A percentile compares a stretch with the other conserved stretches of the same genome.
phyloP scores from a whole-genome alignment of 1,140 invertebrate genomes.

The Orussus abietinus region DNA sequence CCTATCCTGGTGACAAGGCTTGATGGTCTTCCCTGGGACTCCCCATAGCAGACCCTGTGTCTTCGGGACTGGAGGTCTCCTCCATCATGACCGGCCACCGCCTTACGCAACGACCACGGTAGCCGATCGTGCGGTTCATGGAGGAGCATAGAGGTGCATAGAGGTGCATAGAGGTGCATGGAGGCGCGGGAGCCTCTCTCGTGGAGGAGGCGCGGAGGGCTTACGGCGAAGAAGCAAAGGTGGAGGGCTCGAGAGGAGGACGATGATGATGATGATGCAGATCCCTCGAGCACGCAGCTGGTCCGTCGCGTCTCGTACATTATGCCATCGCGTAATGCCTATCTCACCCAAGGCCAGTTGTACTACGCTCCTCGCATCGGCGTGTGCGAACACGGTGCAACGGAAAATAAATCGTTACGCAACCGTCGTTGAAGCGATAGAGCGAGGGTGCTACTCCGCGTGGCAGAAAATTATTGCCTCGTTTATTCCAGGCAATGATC shows the following conservation, averaged over 20 bases:
- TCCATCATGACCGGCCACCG: no score
- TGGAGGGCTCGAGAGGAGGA: conserved; percentile 9
- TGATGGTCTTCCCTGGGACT: no score
- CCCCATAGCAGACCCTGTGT: no score
- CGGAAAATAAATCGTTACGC: conserved; percentile 51
- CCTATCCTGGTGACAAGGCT: no score
- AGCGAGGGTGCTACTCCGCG: conserved; percentile 41
- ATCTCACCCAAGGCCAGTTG: conserved; percentile 47
- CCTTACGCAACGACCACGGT: background rate
- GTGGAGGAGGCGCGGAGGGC: no score
- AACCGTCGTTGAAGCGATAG: conserved; percentile 33
- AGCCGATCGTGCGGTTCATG: no score
- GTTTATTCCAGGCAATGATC: conserved; percentile 52
- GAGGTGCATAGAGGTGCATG: no score
- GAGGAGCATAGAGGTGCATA: no score
- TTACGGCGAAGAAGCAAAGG: conserved; percentile 10
- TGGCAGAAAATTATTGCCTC: conserved; percentile 49
- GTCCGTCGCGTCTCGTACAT: conserved; percentile 30
- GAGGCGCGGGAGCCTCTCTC: no score
- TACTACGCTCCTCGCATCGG: conserved; percentile 38
- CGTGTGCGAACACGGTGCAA: conserved; percentile 24
- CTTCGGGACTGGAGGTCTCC: no score
- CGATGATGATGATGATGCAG: conserved; percentile 24
- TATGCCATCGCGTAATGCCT: conserved; percentile 47
- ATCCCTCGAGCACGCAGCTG: conserved; percentile 29